Conservation (phyloP, 2,888 invertebrate species). For the Apomyelois bistriatella region DNA sequence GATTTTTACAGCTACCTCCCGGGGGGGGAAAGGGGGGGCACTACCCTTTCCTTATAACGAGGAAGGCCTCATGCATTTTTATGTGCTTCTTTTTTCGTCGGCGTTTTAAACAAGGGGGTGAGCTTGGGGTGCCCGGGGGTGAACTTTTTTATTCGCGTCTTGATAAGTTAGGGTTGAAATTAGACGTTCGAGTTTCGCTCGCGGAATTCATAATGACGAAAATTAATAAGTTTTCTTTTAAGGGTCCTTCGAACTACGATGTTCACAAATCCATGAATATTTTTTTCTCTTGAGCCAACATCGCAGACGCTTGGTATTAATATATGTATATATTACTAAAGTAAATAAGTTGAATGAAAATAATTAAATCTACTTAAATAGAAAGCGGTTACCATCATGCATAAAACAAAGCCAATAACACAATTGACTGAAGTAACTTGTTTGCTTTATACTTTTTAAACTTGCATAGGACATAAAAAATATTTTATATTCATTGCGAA, state of each 20-base stretch:
- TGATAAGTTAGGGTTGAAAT: constrained; percentile 81
- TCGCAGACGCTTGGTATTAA: no score
- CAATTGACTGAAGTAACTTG: no score
- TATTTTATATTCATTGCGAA: no score
- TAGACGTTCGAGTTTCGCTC: constrained; percentile 80
- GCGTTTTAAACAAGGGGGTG: constrained; percentile 81
- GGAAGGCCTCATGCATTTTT: constrained; percentile 82
- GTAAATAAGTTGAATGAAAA: no score
- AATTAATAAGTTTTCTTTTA: constrained; percentile 80
- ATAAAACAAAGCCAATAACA: no score
- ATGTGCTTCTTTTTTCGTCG: constrained; percentile 81
- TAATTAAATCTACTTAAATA: no score
- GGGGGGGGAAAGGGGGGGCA: constrained; percentile 55
- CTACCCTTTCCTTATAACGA: constrained; percentile 81
- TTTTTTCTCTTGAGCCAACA: neutral
- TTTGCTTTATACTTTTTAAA: no score
- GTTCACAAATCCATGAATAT: constrained; percentile 36
- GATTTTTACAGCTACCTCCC: constrained; percentile 80
- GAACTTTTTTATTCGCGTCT: constrained; percentile 81
- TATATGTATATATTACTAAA: no score
- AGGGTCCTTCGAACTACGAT: constrained; percentile 60
- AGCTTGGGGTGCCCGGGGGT: constrained; percentile 71
- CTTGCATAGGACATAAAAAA: no score
- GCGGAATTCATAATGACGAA: constrained; percentile 81
- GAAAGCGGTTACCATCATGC: no score